Base-by-base conservation (phyloP, 2,113 vertebrate species). In the Oryzias celebensis region DNA sequence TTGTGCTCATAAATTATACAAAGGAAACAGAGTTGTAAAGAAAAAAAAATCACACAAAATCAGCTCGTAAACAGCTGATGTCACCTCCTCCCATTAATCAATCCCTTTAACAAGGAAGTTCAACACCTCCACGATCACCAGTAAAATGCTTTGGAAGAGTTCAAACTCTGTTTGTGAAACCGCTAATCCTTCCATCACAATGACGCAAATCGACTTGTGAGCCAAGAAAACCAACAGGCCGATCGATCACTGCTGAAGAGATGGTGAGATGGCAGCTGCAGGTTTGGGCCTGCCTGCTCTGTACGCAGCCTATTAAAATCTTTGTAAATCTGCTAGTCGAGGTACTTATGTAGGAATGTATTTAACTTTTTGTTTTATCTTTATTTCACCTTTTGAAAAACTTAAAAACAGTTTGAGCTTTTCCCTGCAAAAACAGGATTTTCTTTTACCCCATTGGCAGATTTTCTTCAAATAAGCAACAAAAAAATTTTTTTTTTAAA, bases 251-350 rank as follows among this genome's bases (percentile, higher is more conserved):
- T 65, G 49, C 63, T 77, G 62, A 78, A 76, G 51, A 62, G 47
- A 45, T 48, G 52, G 64, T 73, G 51, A 72, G 53, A 58, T 77
- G 70, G 68, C 75, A 72, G 65, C 43, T 55, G 71, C 88, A 90
- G 78, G 91, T 85, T 80, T 64, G 58, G 69, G 64, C 89, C 55
- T 76, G 91, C 68, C 85, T 71, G 44, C 5, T 52, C 46, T 67
- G 52, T 84, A 59, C 61, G 50, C 50, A n/a, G 64, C 72, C 84
- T 84, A 85, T 89, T 69, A 43, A 28, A 79, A 88, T 80, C 71
- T 85, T 86, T 83, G 77, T 80, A 68, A 65, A 62, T 16, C 46
- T 28, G 31, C 36, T 6, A n/a, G 58, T 67, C 12, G 8, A 3
- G 63, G 31, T 1, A 36, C 8, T 36, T 36, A 36, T 36, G 31